These are phyloP conservation scores for Atethmia centrago DNA, from an alignment of 2,888 invertebrate genomes.

Conservation along the genomic window DNA sequence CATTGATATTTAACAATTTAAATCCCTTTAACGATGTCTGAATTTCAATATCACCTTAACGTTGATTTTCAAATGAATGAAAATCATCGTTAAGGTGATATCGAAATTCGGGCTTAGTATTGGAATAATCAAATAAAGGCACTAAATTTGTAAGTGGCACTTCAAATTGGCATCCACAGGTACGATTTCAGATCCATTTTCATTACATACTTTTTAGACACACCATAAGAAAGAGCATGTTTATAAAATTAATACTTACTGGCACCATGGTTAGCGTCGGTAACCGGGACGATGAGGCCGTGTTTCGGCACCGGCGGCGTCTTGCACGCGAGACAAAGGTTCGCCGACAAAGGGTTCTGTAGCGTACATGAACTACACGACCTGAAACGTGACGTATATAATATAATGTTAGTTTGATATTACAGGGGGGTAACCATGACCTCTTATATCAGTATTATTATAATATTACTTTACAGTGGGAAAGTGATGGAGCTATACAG, in stretches of 20 bases:
- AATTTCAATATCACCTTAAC: no score
- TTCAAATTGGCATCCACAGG: not conserved
- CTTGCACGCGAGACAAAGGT: constrained; percentile 94
- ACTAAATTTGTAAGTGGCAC: not conserved
- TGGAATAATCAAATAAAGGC: not conserved
- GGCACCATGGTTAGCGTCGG: constrained; percentile 84
- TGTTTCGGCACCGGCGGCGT: constrained; percentile 90
- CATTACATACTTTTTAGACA: not conserved
- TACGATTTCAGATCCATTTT: not conserved
- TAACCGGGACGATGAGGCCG: constrained; percentile 71
- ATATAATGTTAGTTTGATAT: not conserved
- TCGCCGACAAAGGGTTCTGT: constrained; percentile 93
- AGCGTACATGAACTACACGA: constrained; percentile 95
- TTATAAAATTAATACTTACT: constrained; percentile 77
- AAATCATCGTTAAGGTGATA: no score
- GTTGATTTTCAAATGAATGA: no score
- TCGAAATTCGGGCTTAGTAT: no score
- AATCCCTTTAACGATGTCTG: no score
- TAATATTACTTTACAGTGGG: no score
- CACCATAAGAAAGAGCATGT: not conserved
- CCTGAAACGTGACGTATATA: constrained; percentile 71
- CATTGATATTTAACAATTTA: no score
- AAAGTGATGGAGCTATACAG: no score
- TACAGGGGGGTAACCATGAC: no score
- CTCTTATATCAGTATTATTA: no score